Percentiles rank a stretch among this genome's conserved stretches.
Evolutionary conservation across 2,888 invertebrate genomes (phyloP).

Genomic region (Melieria omissa): DNA sequence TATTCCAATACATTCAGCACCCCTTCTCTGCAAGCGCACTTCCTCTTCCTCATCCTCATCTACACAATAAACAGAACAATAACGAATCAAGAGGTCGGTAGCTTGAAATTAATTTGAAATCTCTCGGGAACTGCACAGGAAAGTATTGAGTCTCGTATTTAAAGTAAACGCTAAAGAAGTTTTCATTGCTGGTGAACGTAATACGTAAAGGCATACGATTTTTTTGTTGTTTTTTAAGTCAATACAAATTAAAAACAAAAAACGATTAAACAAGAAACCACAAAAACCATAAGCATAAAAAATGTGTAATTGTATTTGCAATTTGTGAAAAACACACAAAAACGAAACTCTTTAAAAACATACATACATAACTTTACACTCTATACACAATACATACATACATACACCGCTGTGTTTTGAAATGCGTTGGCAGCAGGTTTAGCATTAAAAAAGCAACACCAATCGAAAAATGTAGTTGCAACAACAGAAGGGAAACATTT

Average conservation of each 20-base stretch:
- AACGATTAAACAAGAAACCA: slow-evolving; percentile 12
- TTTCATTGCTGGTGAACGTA: slow-evolving; percentile 20
- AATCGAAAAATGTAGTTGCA: no score
- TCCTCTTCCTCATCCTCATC: no score
- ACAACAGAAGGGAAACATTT: no score
- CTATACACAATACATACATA: background rate
- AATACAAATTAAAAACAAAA: slow-evolving; percentile 4
- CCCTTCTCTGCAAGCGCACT: no score
- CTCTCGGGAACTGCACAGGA: slow-evolving; percentile 1
- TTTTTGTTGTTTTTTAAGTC: background rate
- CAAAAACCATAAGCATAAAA: slow-evolving; percentile 42
- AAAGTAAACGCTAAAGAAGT: background rate
- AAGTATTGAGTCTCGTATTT: background rate
- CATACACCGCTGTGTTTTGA: slow-evolving; percentile 5
- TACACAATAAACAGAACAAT: no score
- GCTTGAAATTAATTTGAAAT: background rate
- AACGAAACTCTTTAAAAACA: slow-evolving; percentile 22
- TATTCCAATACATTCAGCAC: no score
- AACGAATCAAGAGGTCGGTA: no score
- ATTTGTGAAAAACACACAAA: slow-evolving; percentile 42
- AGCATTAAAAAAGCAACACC: no score
- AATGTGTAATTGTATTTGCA: slow-evolving; percentile 44
- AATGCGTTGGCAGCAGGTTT: background rate
- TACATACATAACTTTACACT: slow-evolving; percentile 3
- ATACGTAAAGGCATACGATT: slow-evolving; percentile 13